A percentile compares a stretch with the other conserved stretches of the same genome.
Conservation (phyloP, 2,797 vertebrate species). For the Falco concolor region DNA sequence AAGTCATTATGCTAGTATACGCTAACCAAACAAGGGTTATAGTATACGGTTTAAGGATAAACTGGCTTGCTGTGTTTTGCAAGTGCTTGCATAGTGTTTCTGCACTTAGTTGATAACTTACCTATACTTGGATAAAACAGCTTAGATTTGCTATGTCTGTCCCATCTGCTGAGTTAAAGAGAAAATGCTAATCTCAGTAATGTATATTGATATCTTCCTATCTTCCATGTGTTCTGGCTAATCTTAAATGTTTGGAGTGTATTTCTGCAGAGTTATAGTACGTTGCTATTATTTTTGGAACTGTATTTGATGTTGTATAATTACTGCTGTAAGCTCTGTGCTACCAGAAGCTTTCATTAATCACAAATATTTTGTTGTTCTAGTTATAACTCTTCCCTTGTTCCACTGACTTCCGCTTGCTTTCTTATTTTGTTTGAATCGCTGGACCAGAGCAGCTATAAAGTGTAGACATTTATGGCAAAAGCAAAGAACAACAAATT, state of each 20-base stretch:
- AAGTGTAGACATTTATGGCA: constrained; percentile 3
- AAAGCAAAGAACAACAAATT: constrained; percentile 27
- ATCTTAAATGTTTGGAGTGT: background rate
- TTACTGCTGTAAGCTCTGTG: background rate
- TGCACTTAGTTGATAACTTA: background rate
- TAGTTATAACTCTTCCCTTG: background rate
- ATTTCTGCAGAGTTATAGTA: background rate
- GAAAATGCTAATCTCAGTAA: background rate
- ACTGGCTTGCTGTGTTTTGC: background rate
- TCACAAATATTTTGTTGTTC: constrained; percentile 20
- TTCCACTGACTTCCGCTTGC: background rate
- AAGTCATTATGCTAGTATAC: background rate
- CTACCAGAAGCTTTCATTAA: background rate
- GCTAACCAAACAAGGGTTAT: background rate
- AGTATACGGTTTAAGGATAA: background rate
- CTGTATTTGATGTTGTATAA: background rate
- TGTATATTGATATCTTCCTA: background rate
- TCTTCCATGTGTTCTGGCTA: background rate
- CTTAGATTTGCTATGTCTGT: background rate
- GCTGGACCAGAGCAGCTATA: background rate
- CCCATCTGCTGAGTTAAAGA: background rate
- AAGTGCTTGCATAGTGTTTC: background rate
- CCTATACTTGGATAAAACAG: background rate
- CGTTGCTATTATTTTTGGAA: background rate
- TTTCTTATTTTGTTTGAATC: constrained; percentile 5